Base-by-base conservation (phyloP, 2,113 vertebrate species). In the Aegithalos caudatus region DNA sequence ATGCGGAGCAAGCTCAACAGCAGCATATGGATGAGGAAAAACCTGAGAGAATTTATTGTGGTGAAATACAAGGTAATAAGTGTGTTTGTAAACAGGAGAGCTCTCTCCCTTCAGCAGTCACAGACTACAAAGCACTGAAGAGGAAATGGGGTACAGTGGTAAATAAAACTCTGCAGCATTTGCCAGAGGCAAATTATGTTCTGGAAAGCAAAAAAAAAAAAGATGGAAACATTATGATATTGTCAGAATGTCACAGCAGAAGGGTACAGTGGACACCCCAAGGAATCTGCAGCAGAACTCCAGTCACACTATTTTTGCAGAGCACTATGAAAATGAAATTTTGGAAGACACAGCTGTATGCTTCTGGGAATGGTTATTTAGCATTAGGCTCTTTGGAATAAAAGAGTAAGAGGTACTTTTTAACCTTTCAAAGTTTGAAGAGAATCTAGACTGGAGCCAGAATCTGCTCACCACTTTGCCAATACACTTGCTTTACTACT, bases 11-110 rank as follows among this genome's bases (percentile, higher is more conserved):
- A 95, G 60, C 67, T 86, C 64, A 92, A 78, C 2, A 11, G 76
- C 45, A 90, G 60, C 7, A 6, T 71, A 88, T 28, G 76, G 88
- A 65, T 92, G 61, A 60, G 57, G 40, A 58, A 90, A 96, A 94
- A 84, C 11, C 15, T 47, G 78, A 70, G 57, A 62, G 44, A 73
- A 94, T 91, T 88, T 90, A 90, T 47, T 74, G 77, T 72, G 65
- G n/a, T 94, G 86, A 86, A 96, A 88, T 33, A 86, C 25, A 94
- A 93, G 81, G 79, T 64, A 96, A 42, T 90, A 81, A 88, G 37
- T 56, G 69, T 93, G 76, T 96, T 92, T 93, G 93, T 88, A 94
- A 93, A 96, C 95, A 96, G 72, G 76, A 94, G 91, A 84, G 56
- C 44, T 83, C 54, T 86, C 62, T 86, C 90, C 86, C 82, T 83